Base-by-base conservation (phyloP, 2,888 invertebrate genomes). In the Elysia crispata region DNA sequence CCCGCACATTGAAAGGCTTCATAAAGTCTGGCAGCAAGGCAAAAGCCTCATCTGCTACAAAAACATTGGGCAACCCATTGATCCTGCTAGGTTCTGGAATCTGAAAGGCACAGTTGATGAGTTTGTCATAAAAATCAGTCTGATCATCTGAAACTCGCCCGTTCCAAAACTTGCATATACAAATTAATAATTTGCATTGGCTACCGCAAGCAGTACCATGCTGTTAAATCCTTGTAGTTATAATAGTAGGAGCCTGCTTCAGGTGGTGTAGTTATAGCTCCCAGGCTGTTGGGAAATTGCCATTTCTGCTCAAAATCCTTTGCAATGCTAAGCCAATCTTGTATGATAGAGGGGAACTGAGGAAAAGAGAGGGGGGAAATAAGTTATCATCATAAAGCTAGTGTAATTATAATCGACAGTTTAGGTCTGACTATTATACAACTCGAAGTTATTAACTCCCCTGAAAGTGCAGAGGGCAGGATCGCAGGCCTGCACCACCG, bases 301-400 rank as follows among this genome's bases (percentile, higher is more conserved):
- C n/a, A n/a, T n/a, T n/a, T n/a, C n/a, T n/a, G n/a, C n/a, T n/a
- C n/a, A n/a, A n/a, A n/a, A n/a, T n/a, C n/a, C n/a, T n/a, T n/a
- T n/a, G 70, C 18, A 31, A 70, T 41, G 18, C 20, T 33, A 31
- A 70, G 49, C 33, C 31, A 70, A 8, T 30, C 70, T 20, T 70
- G 33, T 23, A n/a, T 13, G n/a, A 1, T 41, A 6, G 28, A 88
- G 11, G 33, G 70, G 25, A 70, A 70, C 70, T 98, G 86, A 98
- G 98, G 93, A 97, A n/a, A n/a, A n/a, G n/a, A n/a, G n/a, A n/a
- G n/a, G n/a, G n/a, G n/a, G n/a, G n/a, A n/a, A n/a, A n/a, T n/a
- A n/a, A n/a, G n/a, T n/a, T n/a, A n/a, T n/a, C n/a, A n/a, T n/a
- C n/a, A n/a, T n/a, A n/a, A n/a, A n/a, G n/a, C n/a, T n/a, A n/a